Percentiles rank a stretch among this genome's conserved stretches.
These are phyloP conservation scores for Yponomeuta malinellus DNA, from an alignment of 2,888 invertebrate species.

Conservation along the genomic window DNA sequence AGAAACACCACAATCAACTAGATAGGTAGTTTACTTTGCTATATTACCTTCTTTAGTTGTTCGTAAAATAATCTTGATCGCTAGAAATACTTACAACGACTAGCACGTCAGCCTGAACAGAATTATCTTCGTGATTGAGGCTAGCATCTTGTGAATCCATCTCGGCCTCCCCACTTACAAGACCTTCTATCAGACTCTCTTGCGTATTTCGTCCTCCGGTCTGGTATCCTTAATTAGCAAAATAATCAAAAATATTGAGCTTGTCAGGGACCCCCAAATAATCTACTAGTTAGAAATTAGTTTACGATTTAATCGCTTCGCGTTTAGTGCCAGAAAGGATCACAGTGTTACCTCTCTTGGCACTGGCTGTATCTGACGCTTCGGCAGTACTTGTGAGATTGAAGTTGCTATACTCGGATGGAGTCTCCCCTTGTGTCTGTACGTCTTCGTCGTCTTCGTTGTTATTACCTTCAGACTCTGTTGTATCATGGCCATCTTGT, in stretches of 20 bases:
- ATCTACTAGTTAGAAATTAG: conserved; percentile 39
- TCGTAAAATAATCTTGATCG: conserved; percentile 38
- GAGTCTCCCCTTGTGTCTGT: conserved; percentile 63
- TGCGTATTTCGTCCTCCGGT: conserved; percentile 59
- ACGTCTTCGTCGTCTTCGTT: conserved; percentile 75
- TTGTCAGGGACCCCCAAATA: conserved; percentile 65
- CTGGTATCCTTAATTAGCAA: conserved; percentile 73
- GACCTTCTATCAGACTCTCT: conserved; percentile 69
- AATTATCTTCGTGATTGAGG: conserved; percentile 53
- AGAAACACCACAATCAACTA: conserved; percentile 65
- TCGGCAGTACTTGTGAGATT: conserved; percentile 56
- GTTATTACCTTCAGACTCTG: conserved; percentile 59
- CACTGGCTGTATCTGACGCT: conserved; percentile 53
- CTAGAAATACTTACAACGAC: conserved; percentile 64
- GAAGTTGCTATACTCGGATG: conserved; percentile 58
- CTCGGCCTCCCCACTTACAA: conserved; percentile 65
- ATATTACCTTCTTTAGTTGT: conserved; percentile 49
- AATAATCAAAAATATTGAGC: conserved; percentile 72
- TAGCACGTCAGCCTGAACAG: conserved; percentile 55
- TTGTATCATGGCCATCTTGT: conserved; percentile 24
- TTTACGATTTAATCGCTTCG: conserved; percentile 59
- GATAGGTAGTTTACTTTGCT: conserved; percentile 34
- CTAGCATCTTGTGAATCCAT: conserved; percentile 70
- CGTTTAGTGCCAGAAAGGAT: conserved; percentile 65
- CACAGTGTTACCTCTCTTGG: conserved; percentile 61